phyloP scores from a whole-genome alignment of 2,888 invertebrate genomes.

The Ichneumon xanthorius region DNA sequence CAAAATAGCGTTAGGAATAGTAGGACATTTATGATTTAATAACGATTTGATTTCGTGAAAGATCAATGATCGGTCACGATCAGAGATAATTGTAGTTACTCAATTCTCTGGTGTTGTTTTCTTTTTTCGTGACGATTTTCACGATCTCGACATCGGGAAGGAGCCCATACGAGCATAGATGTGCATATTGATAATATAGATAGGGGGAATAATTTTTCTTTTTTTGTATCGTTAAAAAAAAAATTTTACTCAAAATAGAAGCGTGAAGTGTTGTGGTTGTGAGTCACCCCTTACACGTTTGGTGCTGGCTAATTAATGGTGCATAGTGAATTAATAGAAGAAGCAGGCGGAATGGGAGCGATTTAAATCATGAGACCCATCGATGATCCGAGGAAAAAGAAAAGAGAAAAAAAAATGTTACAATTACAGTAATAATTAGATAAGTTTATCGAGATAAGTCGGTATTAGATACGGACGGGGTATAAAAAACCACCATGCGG shows the following conservation, averaged over 20 bases:
- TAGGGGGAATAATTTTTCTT: constrained; percentile 43
- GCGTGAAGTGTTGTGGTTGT: constrained; percentile 50
- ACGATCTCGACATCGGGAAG: constrained; percentile 2
- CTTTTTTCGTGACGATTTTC: constrained; percentile 17
- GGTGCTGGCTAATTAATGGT: constrained; percentile 70
- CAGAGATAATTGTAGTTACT: background rate
- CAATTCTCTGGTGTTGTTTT: constrained; percentile 15
- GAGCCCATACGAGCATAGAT: constrained; percentile 21
- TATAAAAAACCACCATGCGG: background rate
- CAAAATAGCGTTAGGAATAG: constrained; percentile 47
- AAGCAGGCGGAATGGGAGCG: constrained; percentile 21
- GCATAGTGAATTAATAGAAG: constrained; percentile 59
- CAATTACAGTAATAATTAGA: constrained; percentile 32
- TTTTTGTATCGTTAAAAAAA: constrained; percentile 41
- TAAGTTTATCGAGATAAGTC: constrained; percentile 38
- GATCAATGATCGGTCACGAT: background rate
- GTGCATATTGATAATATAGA: constrained; percentile 35
- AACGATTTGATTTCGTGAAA: background rate
- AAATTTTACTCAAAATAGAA: constrained; percentile 13
- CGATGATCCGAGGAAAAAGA: constrained; percentile 26
- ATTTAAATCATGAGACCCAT: constrained; percentile 20
- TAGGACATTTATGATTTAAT: background rate
- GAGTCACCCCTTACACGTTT: constrained; percentile 60
- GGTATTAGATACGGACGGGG: constrained; percentile 48
- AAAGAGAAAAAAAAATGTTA: constrained; percentile 26